phyloP scores from a whole-genome alignment of 2,113 vertebrate species.

The Labeo rohita region DNA sequence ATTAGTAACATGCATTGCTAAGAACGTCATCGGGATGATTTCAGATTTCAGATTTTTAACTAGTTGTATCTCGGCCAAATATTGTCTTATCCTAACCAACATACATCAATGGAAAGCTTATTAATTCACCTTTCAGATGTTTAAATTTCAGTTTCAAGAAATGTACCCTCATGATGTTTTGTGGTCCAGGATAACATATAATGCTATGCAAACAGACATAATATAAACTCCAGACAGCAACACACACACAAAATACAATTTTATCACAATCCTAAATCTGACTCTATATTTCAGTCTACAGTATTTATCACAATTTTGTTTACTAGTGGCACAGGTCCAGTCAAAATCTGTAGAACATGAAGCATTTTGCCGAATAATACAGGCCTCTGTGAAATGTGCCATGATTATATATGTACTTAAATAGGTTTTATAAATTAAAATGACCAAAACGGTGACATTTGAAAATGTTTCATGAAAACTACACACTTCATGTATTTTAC shows the following conservation, averaged over 20 bases:
- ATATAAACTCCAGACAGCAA: background rate
- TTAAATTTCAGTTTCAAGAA: too few relatives aligned
- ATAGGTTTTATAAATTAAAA: background rate
- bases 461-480: background rate
- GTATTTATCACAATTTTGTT: slow-evolving; percentile 33
- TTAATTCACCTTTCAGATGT: too few relatives aligned
- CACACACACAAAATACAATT: background rate
- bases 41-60: too few relatives aligned
- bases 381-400: slow-evolving; percentile 11
- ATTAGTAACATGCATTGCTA: too few relatives aligned
- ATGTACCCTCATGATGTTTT: too few relatives aligned
- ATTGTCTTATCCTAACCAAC: too few relatives aligned
- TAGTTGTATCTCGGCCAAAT: too few relatives aligned
- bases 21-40: too few relatives aligned
- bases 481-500: background rate
- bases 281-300: background rate
- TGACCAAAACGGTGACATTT: background rate
- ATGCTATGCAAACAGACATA: background rate
- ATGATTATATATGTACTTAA: background rate
- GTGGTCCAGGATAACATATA: background rate
- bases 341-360: background rate
- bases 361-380: slow-evolving; percentile 1
- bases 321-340: background rate
- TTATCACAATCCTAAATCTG: background rate
- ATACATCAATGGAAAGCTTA: too few relatives aligned